Evolutionary conservation across 2,797 vertebrate genomes (phyloP).

Genomic region (Spatula clypeata): DNA sequence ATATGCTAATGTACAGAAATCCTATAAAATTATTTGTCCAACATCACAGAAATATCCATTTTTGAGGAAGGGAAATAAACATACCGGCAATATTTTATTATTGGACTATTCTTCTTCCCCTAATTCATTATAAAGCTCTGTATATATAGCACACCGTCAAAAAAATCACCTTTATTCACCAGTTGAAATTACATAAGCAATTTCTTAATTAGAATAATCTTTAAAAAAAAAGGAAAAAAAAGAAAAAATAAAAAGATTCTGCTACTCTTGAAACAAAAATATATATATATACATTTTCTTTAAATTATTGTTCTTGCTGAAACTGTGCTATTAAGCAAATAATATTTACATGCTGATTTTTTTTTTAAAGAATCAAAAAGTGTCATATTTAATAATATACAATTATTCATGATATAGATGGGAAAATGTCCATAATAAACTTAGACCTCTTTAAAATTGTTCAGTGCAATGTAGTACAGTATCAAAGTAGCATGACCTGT

Average conservation of each 20-base stretch:
- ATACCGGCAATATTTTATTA: not conserved
- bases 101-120: not conserved
- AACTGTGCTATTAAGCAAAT: not conserved
- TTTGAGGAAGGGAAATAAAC: not conserved
- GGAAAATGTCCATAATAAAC: not conserved
- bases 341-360: not conserved
- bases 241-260: not conserved
- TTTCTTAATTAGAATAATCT: constrained; percentile 1
- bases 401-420: not conserved
- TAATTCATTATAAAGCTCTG: not conserved
- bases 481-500: not conserved
- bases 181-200: not conserved
- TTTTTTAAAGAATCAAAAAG: not conserved
- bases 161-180: not conserved
- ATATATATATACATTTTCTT: not conserved
- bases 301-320: not conserved
- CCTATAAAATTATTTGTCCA: not conserved
- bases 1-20: not conserved
- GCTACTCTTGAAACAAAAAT: not conserved
- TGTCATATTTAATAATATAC: not conserved
- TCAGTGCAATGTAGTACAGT: not conserved
- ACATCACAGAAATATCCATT: not conserved
- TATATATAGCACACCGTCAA: not conserved
- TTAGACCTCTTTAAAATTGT: not conserved
- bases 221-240: not conserved